These are phyloP conservation scores for Silurus asotus DNA, from an alignment of 2,113 vertebrate species.

Conservation along the genomic window DNA sequence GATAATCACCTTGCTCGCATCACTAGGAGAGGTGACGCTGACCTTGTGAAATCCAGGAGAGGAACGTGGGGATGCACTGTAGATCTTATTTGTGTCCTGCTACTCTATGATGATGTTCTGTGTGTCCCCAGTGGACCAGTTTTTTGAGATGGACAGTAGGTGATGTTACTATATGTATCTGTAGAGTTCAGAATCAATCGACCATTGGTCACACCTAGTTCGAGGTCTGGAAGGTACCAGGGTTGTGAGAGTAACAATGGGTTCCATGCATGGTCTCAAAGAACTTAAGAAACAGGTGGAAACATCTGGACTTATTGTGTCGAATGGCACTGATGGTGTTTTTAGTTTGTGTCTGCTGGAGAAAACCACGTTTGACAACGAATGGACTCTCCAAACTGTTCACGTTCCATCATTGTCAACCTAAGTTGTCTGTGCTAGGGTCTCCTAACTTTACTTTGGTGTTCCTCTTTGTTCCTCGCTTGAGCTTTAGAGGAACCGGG, in stretches of 20 bases:
- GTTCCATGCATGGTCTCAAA: no score
- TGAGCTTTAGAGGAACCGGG: no score
- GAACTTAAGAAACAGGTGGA: not conserved
- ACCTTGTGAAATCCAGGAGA: not conserved
- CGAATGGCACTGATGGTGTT: not conserved
- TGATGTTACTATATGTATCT: no score
- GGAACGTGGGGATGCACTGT: not conserved
- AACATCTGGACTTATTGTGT: not conserved
- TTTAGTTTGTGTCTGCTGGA: not conserved
- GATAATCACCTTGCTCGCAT: slow-evolving; percentile 4
- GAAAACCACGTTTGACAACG: not conserved
- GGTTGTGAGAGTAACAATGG: no score
- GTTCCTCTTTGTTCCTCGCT: no score
- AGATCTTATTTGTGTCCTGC: not conserved
- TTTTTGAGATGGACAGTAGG: no score
- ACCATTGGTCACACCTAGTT: no score
- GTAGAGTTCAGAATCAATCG: no score
- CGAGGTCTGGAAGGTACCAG: no score
- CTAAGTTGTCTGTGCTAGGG: not conserved
- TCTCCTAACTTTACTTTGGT: no score
- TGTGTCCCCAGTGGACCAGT: no score
- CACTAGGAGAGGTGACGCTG: not conserved
- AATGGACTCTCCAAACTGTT: not conserved
- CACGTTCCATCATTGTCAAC: not conserved
- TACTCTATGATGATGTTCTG: no score